Conservation (phyloP, 2,888 invertebrate species). For the Ophonus ardosiacus region DNA sequence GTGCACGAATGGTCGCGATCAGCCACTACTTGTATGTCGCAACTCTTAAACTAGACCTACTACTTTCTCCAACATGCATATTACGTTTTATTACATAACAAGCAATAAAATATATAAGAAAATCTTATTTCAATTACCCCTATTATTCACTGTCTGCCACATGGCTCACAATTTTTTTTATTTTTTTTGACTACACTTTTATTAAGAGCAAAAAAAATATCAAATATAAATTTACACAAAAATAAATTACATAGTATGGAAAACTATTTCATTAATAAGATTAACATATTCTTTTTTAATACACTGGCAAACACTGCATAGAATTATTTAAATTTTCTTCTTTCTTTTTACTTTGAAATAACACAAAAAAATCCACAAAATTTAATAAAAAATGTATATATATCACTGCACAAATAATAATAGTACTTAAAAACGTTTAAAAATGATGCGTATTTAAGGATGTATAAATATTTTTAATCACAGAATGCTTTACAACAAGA, state of each 20-base stretch:
- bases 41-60: constrained; percentile 71
- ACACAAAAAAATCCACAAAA: constrained; percentile 42
- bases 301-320: constrained; percentile 29
- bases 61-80: constrained; percentile 70
- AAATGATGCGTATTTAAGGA: constrained; percentile 12
- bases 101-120: constrained; percentile 54
- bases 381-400: constrained; percentile 7
- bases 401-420: constrained; percentile 22
- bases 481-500: constrained; percentile 70
- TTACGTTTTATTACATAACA: constrained; percentile 57
- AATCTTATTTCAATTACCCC: constrained; percentile 68
- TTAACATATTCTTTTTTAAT: constrained; percentile 18
- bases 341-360: constrained; percentile 22
- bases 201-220: neutral
- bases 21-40: constrained; percentile 67
- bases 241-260: constrained; percentile 49
- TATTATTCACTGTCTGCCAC: constrained; percentile 70
- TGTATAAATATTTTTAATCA: constrained; percentile 66
- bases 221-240: constrained; percentile 26
- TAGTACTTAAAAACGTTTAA: constrained; percentile 41
- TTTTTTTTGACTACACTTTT: constrained; percentile 44
- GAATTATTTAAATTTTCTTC: constrained; percentile 22
- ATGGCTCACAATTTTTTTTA: constrained; percentile 65
- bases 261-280: constrained; percentile 29
- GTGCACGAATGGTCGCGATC: constrained; percentile 47